Evolutionary conservation across 2,888 invertebrate genomes (phyloP).

Genomic region (Coecobrya sp.): DNA sequence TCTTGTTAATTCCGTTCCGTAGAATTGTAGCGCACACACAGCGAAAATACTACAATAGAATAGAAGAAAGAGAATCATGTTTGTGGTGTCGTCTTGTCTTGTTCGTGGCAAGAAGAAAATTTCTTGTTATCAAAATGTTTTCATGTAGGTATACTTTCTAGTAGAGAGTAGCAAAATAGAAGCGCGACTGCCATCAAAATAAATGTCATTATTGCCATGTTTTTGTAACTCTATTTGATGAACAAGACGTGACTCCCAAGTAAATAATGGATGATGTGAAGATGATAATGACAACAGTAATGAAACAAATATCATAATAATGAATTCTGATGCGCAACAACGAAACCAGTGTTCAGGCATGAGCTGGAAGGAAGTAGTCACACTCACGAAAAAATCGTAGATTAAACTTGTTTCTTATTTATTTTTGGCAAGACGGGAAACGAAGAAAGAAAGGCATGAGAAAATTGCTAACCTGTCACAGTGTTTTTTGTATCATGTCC

Average conservation of each 20-base stretch:
- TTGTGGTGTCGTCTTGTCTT: background rate
- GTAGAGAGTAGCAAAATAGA: background rate
- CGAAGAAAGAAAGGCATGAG: constrained; percentile 6
- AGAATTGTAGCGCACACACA: background rate
- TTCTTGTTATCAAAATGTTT: constrained; percentile 19
- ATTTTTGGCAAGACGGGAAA: constrained; percentile 8
- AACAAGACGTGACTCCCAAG: constrained; percentile 21
- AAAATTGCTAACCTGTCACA: background rate
- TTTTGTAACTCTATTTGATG: constrained; percentile 3
- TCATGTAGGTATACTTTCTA: background rate
- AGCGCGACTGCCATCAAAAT: background rate
- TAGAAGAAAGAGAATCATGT: background rate
- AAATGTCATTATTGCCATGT: constrained; percentile 34
- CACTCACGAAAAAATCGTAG: constrained; percentile 13
- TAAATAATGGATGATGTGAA: constrained; percentile 17
- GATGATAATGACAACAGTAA: background rate
- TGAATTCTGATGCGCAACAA: background rate
- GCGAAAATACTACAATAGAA: background rate
- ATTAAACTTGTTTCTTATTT: background rate
- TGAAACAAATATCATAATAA: background rate
- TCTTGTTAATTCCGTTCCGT: background rate
- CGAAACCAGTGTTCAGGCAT: background rate
- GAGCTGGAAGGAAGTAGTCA: background rate
- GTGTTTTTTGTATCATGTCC: background rate
- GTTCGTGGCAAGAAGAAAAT: background rate